Evolutionary conservation across 2,113 vertebrate species (phyloP).

Genomic region (Trematomus loennbergii): DNA sequence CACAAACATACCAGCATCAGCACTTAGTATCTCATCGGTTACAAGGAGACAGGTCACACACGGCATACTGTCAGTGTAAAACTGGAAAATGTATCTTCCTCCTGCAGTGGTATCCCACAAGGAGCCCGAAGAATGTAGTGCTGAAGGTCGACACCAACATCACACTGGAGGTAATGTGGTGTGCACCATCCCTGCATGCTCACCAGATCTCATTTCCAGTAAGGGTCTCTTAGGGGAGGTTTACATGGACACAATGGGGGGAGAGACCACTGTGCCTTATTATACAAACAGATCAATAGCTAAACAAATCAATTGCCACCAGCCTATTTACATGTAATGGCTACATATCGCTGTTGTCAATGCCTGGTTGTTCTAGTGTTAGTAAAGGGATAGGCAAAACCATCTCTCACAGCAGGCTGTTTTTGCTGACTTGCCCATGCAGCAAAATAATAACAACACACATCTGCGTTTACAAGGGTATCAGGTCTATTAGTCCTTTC

Average conservation of each 20-base stretch:
- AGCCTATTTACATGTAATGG: slow-evolving; percentile 40
- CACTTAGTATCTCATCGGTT: slow-evolving; percentile 74
- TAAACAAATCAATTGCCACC: slow-evolving; percentile 65
- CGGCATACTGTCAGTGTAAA: slow-evolving; percentile 37
- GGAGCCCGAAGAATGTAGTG: slow-evolving; percentile 33
- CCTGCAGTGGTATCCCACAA: slow-evolving; percentile 48
- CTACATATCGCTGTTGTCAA: slow-evolving; percentile 20
- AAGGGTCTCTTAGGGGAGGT: slow-evolving; percentile 46
- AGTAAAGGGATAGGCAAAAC: slow-evolving; percentile 12
- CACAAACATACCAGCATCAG: slow-evolving; percentile 70
- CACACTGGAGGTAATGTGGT: slow-evolving; percentile 42
- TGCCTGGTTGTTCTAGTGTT: slow-evolving; percentile 12
- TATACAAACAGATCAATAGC: slow-evolving; percentile 74
- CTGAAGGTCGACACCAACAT: slow-evolving; percentile 56
- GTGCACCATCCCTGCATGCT: slow-evolving; percentile 17
- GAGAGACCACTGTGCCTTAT: slow-evolving; percentile 24
- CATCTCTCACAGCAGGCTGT: slow-evolving; percentile 19
- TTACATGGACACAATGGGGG: slow-evolving; percentile 27
- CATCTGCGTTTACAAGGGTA: slow-evolving; percentile 64
- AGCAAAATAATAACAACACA: slow-evolving; percentile 58
- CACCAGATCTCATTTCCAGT: slow-evolving; percentile 50
- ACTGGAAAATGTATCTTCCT: slow-evolving; percentile 22
- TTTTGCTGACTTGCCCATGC: slow-evolving; percentile 53
- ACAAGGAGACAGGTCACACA: slow-evolving; percentile 61
- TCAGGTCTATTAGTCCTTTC: slow-evolving; percentile 31